Base-by-base conservation (phyloP, 2,113 vertebrate genomes). In the Neolamprologus tretocephalus region DNA sequence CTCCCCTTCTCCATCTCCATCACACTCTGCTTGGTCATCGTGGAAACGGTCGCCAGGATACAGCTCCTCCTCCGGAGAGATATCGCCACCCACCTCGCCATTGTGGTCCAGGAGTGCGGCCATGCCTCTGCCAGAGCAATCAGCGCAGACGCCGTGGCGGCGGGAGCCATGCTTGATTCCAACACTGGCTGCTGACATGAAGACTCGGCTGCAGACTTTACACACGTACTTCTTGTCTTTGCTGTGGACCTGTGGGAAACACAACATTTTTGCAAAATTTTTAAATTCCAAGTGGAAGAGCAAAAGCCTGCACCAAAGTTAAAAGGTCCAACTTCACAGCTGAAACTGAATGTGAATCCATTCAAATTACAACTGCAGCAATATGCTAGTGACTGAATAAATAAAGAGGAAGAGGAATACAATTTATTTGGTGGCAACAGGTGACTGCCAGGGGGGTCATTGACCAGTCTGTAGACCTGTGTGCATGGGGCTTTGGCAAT, bases 171-270 rank as follows among this genome's bases (percentile, higher is more conserved):
- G 98, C 91, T 98, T 98, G 92, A 99, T 99, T 23, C 99, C 99
- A 85, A 99, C 99, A 7, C 99, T 99, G 94, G 99, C 99, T 0
- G 99, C 99, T 0, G 99, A 99, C 98, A 99, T 98, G 95, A 99
- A 99, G 87, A 99, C 99, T 0, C 99, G 95, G 94, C 97, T 99
- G 96, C 99, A 99, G 40, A 99, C 98, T 93, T 99, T 99, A 93
- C 99, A 99, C 49, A 99, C 98, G 2, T 99, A 99, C 87, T 99
- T 99, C 93, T 99, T 99, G 82, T 99, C 98, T 94, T 99, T 99
- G 95, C 98, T 99, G 97, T 99, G 98, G 8, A 99, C 98, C 98
- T 99, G 95, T 61, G 23, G 33, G 63, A 92, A n/a, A 84, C 6
- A 85, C 9, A 54, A 68, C 7, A 68, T 40, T 40, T 40, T 81